Base-by-base conservation (phyloP, 2,888 invertebrate genomes). In the Lampropteryx suffumata region DNA sequence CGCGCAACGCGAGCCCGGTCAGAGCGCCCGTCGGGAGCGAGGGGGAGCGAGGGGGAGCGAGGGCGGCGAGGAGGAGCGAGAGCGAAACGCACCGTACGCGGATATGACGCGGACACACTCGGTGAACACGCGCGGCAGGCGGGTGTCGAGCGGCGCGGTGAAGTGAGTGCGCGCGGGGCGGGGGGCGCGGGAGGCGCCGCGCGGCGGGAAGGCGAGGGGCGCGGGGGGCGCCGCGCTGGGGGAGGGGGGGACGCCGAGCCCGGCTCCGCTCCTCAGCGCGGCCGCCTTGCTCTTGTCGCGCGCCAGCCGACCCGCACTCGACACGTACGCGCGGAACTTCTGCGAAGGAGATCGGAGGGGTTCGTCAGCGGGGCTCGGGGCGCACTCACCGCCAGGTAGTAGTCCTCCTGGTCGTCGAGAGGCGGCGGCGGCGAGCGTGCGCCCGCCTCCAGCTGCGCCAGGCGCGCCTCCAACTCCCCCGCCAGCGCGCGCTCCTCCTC, bases 281-380 rank as follows among this genome's bases (percentile, higher is more conserved):
- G 40, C 79, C 69, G 65, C 79, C 64, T 76, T 76, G 72, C 91
- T 62, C 85, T 90, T 82, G 46, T 97, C 86, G 43, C 95, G 94
- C 76, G 94, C 95, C 61, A 98, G 97, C 67, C 98, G 93, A 69
- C 97, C 98, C 65, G 97, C 97, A 64, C 96, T 95, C 69, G 97
- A 91, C 73, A 97, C 93, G 88, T 98, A 98, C 84, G 97, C 95
- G 29, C 96, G 94, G 88, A 98, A 97, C 93, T 98, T 98, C 97
- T 98, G 90, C 27, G 26, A 9, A 1, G 9, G 17, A 17, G 17
- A 4, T 4, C 17, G 17, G 17, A 4, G 17, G 17, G n/a, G n/a
- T n/a, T n/a, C n/a, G n/a, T 7, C 24, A 4, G 24, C 24, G 24
- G 24, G 24, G 24, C 24, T 3, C 17, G 17, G 17, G 17, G 17